Evolutionary conservation across 1,140 invertebrate species (phyloP), one percentile per base, ranked within the genome.

Genomic region (Drosophila hydei): DNA sequence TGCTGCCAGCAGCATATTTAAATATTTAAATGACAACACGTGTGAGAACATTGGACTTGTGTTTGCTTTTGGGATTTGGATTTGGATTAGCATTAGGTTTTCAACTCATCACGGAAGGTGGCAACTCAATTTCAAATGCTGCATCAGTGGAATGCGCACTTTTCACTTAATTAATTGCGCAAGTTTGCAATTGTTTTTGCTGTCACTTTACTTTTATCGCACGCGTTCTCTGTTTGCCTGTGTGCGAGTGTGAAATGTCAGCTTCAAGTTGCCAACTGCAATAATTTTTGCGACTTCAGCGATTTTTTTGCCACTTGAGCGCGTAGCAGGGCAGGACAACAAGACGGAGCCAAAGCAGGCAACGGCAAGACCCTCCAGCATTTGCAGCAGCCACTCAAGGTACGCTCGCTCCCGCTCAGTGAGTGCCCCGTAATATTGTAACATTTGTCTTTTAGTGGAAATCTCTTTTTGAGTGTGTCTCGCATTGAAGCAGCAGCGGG

Each of bases 141-240:
- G 69, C 69, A 52, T n/a, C 69, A 52, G 47, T 60, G 59, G 61
- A 75, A 50, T 72, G 81, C 78, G 76, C 81, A 78, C 83, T 85
- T 87, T 87, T 85, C 83, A 85, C 77, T 85, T 85, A 88, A 85
- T 85, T 85, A 85, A 85, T 85, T 85, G 81, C 81, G 64, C 70
- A 85, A 85, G 83, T 85, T 87, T 85, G 83, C 75, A 87, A 85
- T 85, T 85, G 81, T 85, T 85, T 85, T 88, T 81, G 77, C 83
- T 85, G 81, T 85, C 81, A 85, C 77, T 87, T 87, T 85, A 85
- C 87, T 85, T 85, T 85, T 85, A 85, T 85, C 81, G 81, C 81
- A 69, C 73, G 70, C 77, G 62, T 75, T 75, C 77, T 88, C 76
- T 77, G 59, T 71, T 59, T 75, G 52, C 69, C 23, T 50, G 33